Conservation (phyloP, 2,888 invertebrate species). For the Thecophora atra region DNA sequence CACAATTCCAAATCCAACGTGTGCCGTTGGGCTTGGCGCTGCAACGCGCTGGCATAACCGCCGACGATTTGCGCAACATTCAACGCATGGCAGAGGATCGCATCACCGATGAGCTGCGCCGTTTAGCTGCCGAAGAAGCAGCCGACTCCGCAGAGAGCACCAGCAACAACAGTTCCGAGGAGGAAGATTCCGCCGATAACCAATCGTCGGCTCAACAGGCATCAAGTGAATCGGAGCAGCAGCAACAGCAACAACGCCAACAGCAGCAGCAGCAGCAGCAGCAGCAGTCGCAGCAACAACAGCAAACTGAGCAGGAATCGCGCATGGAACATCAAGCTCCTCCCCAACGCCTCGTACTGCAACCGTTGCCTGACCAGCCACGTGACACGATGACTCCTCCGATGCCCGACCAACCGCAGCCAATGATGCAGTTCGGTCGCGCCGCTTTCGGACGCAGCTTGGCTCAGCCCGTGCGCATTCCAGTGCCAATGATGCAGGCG, state of each 20-base stretch:
- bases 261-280: slow-evolving; percentile 45
- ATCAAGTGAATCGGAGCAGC: slow-evolving; percentile 41
- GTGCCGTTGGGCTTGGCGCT: slow-evolving; percentile 64
- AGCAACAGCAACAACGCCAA: slow-evolving; percentile 42
- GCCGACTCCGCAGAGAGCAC: slow-evolving; percentile 55
- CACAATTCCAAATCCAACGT: slow-evolving; percentile 60
- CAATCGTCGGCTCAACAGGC: slow-evolving; percentile 10
- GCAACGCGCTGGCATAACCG: slow-evolving; percentile 65
- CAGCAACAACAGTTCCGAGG: slow-evolving; percentile 53
- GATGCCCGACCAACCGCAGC: slow-evolving; percentile 62
- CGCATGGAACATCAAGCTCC: slow-evolving; percentile 45
- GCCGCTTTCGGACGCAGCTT: slow-evolving; percentile 66
- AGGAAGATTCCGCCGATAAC: slow-evolving; percentile 41
- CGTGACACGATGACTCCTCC: slow-evolving; percentile 63
- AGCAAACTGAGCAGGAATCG: slow-evolving; percentile 49
- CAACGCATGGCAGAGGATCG: slow-evolving; percentile 66
- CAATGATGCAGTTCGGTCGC: slow-evolving; percentile 63
- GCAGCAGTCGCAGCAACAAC: slow-evolving; percentile 48
- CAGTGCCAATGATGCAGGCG: slow-evolving; percentile 71
- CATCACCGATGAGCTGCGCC: slow-evolving; percentile 63
- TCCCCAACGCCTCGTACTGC: slow-evolving; percentile 60
- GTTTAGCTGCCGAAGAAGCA: slow-evolving; percentile 59
- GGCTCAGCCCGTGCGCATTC: slow-evolving; percentile 66
- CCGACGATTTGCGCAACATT: slow-evolving; percentile 65
- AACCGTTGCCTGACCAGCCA: slow-evolving; percentile 63